Conservation (phyloP, 2,888 invertebrate genomes). For the Temnothorax unifasciatus region DNA sequence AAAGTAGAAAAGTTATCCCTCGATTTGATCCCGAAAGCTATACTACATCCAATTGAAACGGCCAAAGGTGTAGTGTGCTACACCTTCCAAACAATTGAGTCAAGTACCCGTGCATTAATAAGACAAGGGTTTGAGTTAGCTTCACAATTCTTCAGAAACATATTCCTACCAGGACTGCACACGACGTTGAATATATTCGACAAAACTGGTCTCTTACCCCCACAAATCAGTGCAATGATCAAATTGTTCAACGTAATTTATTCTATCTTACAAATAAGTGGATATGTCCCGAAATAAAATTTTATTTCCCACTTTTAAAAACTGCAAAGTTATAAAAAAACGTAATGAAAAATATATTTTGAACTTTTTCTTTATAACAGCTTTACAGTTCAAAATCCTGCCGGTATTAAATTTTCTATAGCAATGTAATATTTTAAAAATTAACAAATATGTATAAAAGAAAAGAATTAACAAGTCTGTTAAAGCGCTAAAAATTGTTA, state of each 20-base stretch:
- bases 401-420: neutral
- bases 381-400: neutral
- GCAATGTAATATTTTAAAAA: neutral
- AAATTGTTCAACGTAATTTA: rapidly evolving
- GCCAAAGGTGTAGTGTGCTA: neutral
- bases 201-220: rapidly evolving
- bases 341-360: neutral
- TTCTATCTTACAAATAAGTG: rapidly evolving
- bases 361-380: neutral
- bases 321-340: neutral
- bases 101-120: neutral
- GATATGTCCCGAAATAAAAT: neutral
- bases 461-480: neutral
- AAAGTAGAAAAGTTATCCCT: neutral
- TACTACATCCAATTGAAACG: neutral
- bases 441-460: neutral
- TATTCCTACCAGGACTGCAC: neutral
- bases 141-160: neutral
- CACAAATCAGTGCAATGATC: rapidly evolving
- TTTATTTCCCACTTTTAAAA: neutral
- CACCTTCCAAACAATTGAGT: neutral
- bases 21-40: rapidly evolving
- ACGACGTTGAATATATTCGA: rapidly evolving
- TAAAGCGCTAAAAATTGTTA: neutral
- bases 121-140: rapidly evolving